Evolutionary conservation across 2,888 invertebrate genomes (phyloP).

Genomic region (Eupithecia vulgata): DNA sequence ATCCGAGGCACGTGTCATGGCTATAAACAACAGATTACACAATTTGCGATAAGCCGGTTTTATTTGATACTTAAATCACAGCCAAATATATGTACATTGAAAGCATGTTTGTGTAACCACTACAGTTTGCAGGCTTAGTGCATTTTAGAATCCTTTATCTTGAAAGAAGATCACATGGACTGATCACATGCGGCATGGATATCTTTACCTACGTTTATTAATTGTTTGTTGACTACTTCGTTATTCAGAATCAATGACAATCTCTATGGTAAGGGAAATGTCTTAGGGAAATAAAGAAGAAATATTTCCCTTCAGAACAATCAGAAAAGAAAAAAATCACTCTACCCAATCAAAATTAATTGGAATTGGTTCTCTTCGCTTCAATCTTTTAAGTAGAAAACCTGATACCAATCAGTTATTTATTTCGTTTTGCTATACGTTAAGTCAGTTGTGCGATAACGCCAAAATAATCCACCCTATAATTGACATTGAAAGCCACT

Average conservation of each 20-base stretch:
- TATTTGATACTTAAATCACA: neutral
- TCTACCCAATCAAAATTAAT: too few species aligned
- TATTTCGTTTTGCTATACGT: neutral
- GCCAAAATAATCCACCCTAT: too few species aligned
- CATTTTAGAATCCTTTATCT: neutral
- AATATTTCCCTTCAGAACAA: neutral
- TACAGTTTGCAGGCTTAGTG: neutral
- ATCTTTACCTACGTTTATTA: neutral
- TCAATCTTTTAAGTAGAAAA: neutral
- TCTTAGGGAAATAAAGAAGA: too few species aligned
- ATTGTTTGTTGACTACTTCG: neutral
- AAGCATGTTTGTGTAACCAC: neutral
- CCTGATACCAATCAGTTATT: neutral
- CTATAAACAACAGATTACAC: constrained; percentile 2
- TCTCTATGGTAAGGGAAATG: too few species aligned
- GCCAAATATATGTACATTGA: neutral
- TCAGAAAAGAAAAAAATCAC: neutral
- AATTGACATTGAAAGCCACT: too few species aligned
- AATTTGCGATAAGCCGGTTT: neutral
- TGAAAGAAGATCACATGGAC: neutral
- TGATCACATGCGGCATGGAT: neutral
- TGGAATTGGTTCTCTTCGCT: neutral
- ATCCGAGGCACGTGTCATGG: constrained; percentile 1
- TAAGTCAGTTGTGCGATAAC: neutral
- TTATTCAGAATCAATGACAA: neutral